phyloP scores from a whole-genome alignment of 2,113 vertebrate species.

The Oryzias woworae region DNA sequence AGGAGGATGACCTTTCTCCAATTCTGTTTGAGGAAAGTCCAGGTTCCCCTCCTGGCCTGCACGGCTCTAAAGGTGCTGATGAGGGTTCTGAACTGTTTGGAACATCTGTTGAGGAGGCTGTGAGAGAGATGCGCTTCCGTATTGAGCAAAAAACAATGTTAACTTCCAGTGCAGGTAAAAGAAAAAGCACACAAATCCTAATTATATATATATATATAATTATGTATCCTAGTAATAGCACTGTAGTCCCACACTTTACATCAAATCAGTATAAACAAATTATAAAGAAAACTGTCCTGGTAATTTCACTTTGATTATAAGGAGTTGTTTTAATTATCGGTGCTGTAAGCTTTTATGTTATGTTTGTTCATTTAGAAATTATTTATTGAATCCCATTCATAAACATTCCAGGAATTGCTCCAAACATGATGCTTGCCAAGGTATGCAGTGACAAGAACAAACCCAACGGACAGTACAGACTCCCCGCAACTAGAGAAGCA shows the following conservation, averaged over 20 bases:
- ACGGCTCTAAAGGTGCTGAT: slow-evolving; percentile 47
- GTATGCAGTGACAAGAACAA: slow-evolving; percentile 98
- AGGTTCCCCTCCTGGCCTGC: slow-evolving; percentile 44
- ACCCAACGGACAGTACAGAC: slow-evolving; percentile 91
- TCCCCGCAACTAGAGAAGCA: slow-evolving; percentile 79
- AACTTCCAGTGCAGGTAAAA: slow-evolving; percentile 94
- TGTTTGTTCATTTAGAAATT: slow-evolving; percentile 1
- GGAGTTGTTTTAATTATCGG: background rate
- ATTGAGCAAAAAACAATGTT: slow-evolving; percentile 92
- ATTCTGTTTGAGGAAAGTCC: slow-evolving; percentile 88
- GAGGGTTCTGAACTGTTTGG: slow-evolving; percentile 82
- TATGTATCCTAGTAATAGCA: background rate
- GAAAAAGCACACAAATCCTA: background rate
- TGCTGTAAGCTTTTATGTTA: slow-evolving; percentile 15
- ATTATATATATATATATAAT: background rate
- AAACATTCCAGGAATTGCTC: slow-evolving; percentile 88
- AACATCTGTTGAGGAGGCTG: slow-evolving; percentile 87
- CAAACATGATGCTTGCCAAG: slow-evolving; percentile 95
- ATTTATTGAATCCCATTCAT: background rate
- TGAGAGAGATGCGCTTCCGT: slow-evolving; percentile 95
- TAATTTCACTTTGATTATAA: too few species aligned
- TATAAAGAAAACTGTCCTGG: too few species aligned
- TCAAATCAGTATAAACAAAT: background rate
- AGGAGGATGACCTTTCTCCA: slow-evolving; percentile 76
- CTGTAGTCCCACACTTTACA: background rate